Percentiles rank a stretch among this genome's conserved stretches.
phyloP scores from a whole-genome alignment of 2,888 invertebrate genomes.

The Eumerus sabulonum region DNA sequence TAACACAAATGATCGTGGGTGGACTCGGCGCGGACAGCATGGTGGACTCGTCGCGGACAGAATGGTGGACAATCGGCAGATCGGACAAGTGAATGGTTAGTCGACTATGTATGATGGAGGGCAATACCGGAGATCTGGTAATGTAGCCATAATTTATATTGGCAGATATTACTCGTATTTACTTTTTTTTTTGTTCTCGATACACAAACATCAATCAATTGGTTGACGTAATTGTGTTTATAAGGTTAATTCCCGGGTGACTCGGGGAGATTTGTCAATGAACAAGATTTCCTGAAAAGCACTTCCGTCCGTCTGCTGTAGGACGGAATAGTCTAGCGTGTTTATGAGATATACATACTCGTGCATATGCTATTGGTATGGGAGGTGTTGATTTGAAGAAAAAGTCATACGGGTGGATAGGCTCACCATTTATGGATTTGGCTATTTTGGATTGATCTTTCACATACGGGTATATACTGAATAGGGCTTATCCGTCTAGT shows the following conservation, averaged over 20 bases:
- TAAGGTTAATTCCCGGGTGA: conserved; percentile 32
- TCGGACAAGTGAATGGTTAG: conserved; percentile 53
- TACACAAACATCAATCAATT: conserved; percentile 37
- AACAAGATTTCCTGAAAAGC: conserved; percentile 16
- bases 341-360: no score
- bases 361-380: no score
- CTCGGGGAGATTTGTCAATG: conserved; percentile 35
- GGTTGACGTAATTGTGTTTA: conserved; percentile 48
- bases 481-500: no score
- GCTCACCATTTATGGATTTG: no score
- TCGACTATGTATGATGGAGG: conserved; percentile 5
- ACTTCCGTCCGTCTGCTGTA: conserved; percentile 20
- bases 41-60: conserved; percentile 7
- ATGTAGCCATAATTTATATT: conserved; percentile 44
- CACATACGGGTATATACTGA: no score
- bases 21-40: conserved; percentile 24
- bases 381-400: no score
- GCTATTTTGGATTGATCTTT: no score
- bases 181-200: conserved; percentile 11
- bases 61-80: background rate
- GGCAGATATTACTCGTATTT: no score
- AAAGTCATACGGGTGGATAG: no score
- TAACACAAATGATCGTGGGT: conserved; percentile 21
- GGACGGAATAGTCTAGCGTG: no score
- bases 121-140: conserved; percentile 43